Conservation (phyloP, 2,888 invertebrate genomes). For the Belgica antarctica region DNA sequence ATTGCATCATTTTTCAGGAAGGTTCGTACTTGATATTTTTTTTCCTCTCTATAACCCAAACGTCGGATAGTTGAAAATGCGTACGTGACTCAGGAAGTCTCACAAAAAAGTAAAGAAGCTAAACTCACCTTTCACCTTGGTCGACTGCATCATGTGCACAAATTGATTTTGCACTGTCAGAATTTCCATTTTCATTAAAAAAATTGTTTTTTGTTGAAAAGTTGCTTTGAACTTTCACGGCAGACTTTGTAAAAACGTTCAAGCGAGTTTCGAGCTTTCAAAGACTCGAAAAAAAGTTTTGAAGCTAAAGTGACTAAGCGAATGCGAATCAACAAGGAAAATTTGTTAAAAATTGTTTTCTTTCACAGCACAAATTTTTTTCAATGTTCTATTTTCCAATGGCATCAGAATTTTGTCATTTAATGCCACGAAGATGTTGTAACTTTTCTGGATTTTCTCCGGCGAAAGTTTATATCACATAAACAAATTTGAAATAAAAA, state of each 20-base stretch:
- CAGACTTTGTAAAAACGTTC: not conserved
- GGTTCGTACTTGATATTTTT: too few species aligned
- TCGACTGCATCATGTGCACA: conserved; percentile 61
- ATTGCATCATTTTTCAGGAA: conserved; percentile 1
- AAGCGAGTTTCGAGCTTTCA: too few species aligned
- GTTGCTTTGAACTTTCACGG: not conserved
- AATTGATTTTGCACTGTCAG: conserved; percentile 73
- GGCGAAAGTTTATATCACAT: conserved; percentile 12
- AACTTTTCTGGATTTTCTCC: conserved; percentile 6
- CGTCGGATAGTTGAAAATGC: too few species aligned
- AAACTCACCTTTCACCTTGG: conserved; percentile 68
- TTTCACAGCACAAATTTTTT: conserved; percentile 8
- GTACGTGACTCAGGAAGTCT: conserved; percentile 8
- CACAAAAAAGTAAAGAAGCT: conserved; percentile 45
- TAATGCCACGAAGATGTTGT: not conserved
- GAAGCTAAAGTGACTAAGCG: too few species aligned
- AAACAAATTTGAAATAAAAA: not conserved
- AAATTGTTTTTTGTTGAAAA: not conserved
- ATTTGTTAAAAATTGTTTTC: conserved; percentile 11
- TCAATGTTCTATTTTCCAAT: not conserved
- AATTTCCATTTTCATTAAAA: conserved; percentile 68
- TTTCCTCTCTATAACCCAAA: too few species aligned
- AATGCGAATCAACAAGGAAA: not conserved
- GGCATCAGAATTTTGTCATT: conserved; percentile 18
- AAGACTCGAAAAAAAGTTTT: too few species aligned